Base-by-base conservation (phyloP, 2,888 invertebrate species). In the Dinocampus coccinellae region DNA sequence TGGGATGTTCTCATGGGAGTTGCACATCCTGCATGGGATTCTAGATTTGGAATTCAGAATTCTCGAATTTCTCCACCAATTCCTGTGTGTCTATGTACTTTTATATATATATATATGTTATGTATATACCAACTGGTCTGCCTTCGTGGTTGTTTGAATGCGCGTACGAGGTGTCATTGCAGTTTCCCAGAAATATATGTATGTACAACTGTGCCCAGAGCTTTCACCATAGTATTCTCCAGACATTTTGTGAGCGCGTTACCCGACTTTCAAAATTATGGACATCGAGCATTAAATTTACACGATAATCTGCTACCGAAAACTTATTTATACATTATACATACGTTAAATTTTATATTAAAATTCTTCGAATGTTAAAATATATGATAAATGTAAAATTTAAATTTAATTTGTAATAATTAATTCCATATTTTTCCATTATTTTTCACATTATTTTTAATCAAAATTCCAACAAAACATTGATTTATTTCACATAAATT, bases 21-120 rank as follows among this genome's bases (percentile, higher is more conserved):
- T 57, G 47, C 67, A 58, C 57, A 29, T 52, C 29, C 62, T 47
- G 29, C 73, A 34, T 60, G 68, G 57, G 65, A 65, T 74, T 70
- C 58, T 65, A 36, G 64, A 62, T 72, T 63, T 66, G 22, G 69
- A 61, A 70, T 70, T 70, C 58, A 64, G 64, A 70, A 70, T 64
- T 64, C 61, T 62, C 53, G 69, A 57, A 55, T 66, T 70, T 64
- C 58, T 24, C 63, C 39, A 22, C 34, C 62, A 39, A 52, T 33
- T 64, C 42, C 26, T 11, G 55, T 55, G 57, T 64, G 63, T 60
- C 3, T 29, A 47, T 16, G 47, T 47, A 16, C 47, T 47, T 47
- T 47, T 47, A 47, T 36, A 36, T 36, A 36, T 36, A 10, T 36
- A 36, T 39, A n/a, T 47, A 47, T 47, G 7, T 16, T 47, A 16